Conservation (phyloP, 2,888 invertebrate species). For the Lydus trimaculatus region DNA sequence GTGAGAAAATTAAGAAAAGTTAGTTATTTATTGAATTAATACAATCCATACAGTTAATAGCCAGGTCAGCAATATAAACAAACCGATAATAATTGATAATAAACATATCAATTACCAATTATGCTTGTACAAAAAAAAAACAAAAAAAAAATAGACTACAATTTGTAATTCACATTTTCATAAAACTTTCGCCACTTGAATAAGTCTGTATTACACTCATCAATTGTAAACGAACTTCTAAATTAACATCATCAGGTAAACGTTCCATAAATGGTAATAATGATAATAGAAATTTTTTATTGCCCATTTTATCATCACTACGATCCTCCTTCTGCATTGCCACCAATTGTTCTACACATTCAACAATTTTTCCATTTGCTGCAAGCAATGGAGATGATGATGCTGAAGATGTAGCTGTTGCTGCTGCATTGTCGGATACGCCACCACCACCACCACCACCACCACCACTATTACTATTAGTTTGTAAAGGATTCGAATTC, state of each 20-base stretch:
- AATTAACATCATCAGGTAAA: constrained; percentile 49
- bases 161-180: constrained; percentile 18
- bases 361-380: neutral
- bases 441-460: neutral
- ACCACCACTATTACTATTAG: neutral
- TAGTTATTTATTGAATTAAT: neutral
- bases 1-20: neutral
- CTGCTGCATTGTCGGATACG: neutral
- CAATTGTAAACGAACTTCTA: constrained; percentile 49
- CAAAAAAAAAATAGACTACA: neutral
- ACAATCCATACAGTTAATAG: neutral
- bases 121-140: neutral
- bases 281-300: constrained; percentile 49
- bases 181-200: constrained; percentile 28
- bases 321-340: constrained; percentile 44
- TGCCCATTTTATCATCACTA: constrained; percentile 48
- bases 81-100: constrained; percentile 1
- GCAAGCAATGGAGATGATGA: neutral
- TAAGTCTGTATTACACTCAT: constrained; percentile 47
- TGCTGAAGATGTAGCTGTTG: neutral
- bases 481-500: constrained; percentile 4
- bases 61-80: neutral
- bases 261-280: constrained; percentile 50
- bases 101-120: constrained; percentile 4
- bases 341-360: constrained; percentile 39